phyloP scores from a whole-genome alignment of 1,140 invertebrate genomes.

The Philotrypesis tridentata region DNA sequence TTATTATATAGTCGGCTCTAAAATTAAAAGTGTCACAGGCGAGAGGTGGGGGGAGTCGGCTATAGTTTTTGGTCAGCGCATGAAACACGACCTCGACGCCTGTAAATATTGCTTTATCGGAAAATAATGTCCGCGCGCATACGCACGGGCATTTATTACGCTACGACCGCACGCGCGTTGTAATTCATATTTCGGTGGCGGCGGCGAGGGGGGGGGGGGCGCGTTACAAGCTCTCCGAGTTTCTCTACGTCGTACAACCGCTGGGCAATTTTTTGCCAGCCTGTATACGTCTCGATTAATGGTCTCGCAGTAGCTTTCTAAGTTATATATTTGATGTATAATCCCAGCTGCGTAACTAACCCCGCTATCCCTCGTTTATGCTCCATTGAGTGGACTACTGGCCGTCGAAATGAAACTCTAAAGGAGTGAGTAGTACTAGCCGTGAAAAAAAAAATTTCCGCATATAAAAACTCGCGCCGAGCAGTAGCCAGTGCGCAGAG shows the following conservation, averaged over 20 bases:
- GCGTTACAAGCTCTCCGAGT: no score
- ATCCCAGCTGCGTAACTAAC: no score
- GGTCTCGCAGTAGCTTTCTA: no score
- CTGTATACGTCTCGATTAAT: neutral
- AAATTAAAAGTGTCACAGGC: neutral
- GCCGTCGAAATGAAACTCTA: slow-evolving; percentile 28
- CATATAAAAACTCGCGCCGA: neutral
- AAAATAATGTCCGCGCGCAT: neutral
- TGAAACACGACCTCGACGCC: neutral
- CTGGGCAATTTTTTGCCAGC: neutral
- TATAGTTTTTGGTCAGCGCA: neutral
- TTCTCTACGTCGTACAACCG: neutral
- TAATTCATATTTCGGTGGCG: neutral
- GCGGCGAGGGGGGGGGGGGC: no score
- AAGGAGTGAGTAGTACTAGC: neutral
- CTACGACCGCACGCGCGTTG: neutral
- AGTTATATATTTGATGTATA: no score
- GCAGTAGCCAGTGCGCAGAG: no score
- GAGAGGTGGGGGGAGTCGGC: no score
- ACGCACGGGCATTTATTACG: neutral
- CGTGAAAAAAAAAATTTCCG: neutral
- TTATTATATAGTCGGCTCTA: neutral
- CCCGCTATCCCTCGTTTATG: no score
- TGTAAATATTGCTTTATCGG: slow-evolving; percentile 14
- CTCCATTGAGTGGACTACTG: neutral